Evolutionary conservation across 1,140 invertebrate species (phyloP).

Genomic region (Stratiolaelaps scimitus): DNA sequence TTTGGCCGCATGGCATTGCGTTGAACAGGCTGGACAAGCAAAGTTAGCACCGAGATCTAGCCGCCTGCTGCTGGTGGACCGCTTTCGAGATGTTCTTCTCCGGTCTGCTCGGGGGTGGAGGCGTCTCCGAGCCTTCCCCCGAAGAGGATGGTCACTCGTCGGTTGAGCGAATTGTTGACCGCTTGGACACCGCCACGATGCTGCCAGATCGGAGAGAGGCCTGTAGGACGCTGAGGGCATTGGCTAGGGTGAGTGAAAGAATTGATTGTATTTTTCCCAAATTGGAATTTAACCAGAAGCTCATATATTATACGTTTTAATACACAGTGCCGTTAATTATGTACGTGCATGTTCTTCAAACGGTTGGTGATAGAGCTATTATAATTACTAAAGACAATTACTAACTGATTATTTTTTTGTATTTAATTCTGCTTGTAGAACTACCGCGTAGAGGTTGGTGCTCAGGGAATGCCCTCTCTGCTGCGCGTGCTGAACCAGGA

Average conservation of each 20-base stretch:
- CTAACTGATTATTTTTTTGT: no score
- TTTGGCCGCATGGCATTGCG: no score
- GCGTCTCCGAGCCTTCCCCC: neutral
- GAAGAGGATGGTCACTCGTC: conserved; percentile 9
- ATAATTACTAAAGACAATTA: no score
- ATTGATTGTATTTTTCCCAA: no score
- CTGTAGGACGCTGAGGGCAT: neutral
- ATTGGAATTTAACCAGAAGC: no score
- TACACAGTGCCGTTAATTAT: no score
- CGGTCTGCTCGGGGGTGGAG: conserved; percentile 8
- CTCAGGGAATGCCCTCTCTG: conserved; percentile 79
- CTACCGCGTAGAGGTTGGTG: conserved; percentile 86
- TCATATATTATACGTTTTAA: no score
- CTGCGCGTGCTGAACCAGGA: conserved; percentile 47
- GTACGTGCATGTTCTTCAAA: no score
- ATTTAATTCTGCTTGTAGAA: conserved; percentile 51
- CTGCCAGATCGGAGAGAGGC: conserved; percentile 13
- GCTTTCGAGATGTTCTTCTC: neutral
- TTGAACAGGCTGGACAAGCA: no score
- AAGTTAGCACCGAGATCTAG: no score
- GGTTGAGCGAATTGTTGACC: conserved; percentile 19
- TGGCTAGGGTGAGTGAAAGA: conserved; percentile 11
- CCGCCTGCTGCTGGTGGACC: no score
- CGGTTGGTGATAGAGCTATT: no score
- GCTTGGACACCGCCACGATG: conserved; percentile 11